Base-by-base conservation (phyloP, 2,797 vertebrate genomes). In the Anisognathus igniventris region DNA sequence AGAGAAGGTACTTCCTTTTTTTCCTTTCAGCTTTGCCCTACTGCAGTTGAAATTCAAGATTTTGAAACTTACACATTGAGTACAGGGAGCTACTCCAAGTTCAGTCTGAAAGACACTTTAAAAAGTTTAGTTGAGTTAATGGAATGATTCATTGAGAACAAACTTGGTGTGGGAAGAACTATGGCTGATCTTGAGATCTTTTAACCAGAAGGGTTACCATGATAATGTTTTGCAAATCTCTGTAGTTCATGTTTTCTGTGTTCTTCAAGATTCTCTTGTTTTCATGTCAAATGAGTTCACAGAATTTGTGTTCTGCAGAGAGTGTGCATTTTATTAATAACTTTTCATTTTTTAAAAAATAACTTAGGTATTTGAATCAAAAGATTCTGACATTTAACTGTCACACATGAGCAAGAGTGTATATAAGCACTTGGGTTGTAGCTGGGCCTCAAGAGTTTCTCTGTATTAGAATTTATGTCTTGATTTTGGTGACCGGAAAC, bases 1-100 rank as follows among this genome's bases (percentile, higher is more conserved):
- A 39, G 98, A 99, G 48, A 99, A 99, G 99, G 99, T 99, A 93
- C 13, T 70, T 54, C 1, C 2, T 33, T 64, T 74, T 44, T 37
- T 44, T 58, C 5, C 10, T 77, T 89, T 54, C 23, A 42, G 7
- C 50, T 48, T 81, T 80, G 18, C 20, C 10, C 20, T 57, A 6
- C 42, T 72, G 47, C 30, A 5, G 1, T 58, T 68, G 66, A 57
- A 47, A 45, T 53, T 47, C 57, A 33, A 37, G 31, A 8, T 73
- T 58, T 60, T 91, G 68, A 70, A 65, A 39, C 14, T 30, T 60
- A 10, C 12, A 33, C 3, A 0, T 9, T 44, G 45, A 56, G 10
- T 65, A 48, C 21, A 27, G 48, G 12, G 12, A 58, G 19, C 53
- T 71, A 22, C 13, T 83, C 37, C 28, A 39, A 42, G 20, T 37